A percentile compares a stretch with the other conserved stretches of the same genome.
phyloP scores from a whole-genome alignment of 2,888 invertebrate genomes.

The Diogma glabrata region DNA sequence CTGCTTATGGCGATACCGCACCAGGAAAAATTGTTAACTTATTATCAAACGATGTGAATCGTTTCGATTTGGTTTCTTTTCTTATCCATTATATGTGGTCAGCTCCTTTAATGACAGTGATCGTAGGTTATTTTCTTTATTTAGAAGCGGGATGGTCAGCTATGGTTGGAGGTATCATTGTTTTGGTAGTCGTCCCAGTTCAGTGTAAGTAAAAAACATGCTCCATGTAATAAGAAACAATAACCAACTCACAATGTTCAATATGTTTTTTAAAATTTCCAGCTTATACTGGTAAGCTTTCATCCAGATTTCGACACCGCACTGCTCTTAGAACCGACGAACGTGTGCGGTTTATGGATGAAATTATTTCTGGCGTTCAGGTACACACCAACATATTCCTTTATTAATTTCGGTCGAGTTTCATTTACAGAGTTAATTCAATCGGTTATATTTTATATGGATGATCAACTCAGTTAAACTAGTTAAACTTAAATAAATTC shows the following conservation, averaged over 20 bases:
- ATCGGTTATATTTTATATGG: too few relatives aligned
- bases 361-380: constrained; percentile 53
- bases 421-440: too few relatives aligned
- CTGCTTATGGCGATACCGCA: constrained; percentile 68
- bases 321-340: constrained; percentile 56
- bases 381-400: too few relatives aligned
- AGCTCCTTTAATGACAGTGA: constrained; percentile 52
- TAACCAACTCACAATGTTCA: not conserved
- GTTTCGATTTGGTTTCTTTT: constrained; percentile 65
- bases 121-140: constrained; percentile 60
- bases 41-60: constrained; percentile 75
- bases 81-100: constrained; percentile 73
- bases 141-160: constrained; percentile 50
- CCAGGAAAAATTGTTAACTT: constrained; percentile 81
- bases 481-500: too few relatives aligned
- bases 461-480: too few relatives aligned
- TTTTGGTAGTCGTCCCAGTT: constrained; percentile 61
- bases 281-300: constrained; percentile 26
- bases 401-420: too few relatives aligned
- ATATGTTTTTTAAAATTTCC: not conserved
- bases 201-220: constrained; percentile 45
- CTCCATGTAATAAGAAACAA: not conserved
- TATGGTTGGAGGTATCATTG: constrained; percentile 56
- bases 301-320: constrained; percentile 34
- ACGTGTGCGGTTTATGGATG: constrained; percentile 65